phyloP scores from a whole-genome alignment of 2,797 vertebrate genomes.

The Oceanodroma leucorhoa region DNA sequence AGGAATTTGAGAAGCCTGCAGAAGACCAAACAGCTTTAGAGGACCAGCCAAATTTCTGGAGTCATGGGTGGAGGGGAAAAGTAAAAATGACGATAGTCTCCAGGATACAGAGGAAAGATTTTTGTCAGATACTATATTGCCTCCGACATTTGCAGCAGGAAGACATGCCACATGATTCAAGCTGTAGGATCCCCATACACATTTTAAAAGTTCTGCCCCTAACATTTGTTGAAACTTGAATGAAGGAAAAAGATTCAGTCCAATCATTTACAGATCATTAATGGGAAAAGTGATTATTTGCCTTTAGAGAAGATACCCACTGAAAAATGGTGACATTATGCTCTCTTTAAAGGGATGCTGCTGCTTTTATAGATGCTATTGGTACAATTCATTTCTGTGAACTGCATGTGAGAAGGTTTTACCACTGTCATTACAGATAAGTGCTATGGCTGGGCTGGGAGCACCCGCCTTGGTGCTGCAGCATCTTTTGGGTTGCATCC shows the following conservation, averaged over 20 bases:
- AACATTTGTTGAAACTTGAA: neutral
- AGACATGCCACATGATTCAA: neutral
- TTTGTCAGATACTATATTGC: neutral
- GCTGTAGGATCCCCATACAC: neutral
- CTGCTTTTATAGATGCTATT: neutral
- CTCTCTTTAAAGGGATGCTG: slow-evolving; percentile 5
- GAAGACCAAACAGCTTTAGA: neutral
- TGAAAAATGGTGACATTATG: slow-evolving; percentile 45
- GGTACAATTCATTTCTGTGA: slow-evolving; percentile 28
- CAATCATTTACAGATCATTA: neutral
- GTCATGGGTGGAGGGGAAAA: neutral
- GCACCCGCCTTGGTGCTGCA: neutral
- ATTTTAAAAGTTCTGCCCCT: neutral
- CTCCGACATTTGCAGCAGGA: neutral
- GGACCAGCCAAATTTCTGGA: neutral
- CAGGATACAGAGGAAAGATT: neutral
- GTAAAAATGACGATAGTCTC: neutral
- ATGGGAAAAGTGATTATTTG: slow-evolving; percentile 29
- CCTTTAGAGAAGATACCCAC: slow-evolving; percentile 38
- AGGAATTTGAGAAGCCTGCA: neutral
- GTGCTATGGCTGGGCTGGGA: slow-evolving; percentile 8
- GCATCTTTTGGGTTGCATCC: neutral
- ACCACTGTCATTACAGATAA: neutral
- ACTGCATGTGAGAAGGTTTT: neutral
- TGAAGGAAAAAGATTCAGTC: neutral